A percentile compares a stretch with the other conserved stretches of the same genome.
These are phyloP conservation scores for Pediacus dermestoides DNA, from an alignment of 2,888 invertebrate species.

Conservation along the genomic window DNA sequence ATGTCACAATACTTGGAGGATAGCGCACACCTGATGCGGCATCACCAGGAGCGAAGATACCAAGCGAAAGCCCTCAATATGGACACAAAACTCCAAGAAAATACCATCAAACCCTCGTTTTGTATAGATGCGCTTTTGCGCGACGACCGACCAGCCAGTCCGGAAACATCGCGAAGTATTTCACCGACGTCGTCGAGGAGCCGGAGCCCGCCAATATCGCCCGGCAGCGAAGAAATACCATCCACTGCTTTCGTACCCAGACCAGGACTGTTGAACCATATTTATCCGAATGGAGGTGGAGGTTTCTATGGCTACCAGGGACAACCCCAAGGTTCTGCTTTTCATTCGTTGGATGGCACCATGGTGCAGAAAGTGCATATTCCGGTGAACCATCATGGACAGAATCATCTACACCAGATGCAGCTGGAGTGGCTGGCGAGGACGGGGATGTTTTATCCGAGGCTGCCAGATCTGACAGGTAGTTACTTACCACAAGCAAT, in stretches of 20 bases:
- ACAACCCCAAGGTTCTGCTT: slow-evolving; percentile 53
- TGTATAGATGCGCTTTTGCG: slow-evolving; percentile 84
- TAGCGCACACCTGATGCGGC: slow-evolving; percentile 30
- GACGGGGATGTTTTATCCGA: slow-evolving; percentile 88
- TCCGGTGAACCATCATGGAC: slow-evolving; percentile 45
- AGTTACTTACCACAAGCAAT: slow-evolving; percentile 38
- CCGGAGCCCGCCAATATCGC: slow-evolving; percentile 81
- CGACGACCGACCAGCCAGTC: slow-evolving; percentile 39
- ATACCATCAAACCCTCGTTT: slow-evolving; percentile 62
- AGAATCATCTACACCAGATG: slow-evolving; percentile 68
- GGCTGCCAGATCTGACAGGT: slow-evolving; percentile 82
- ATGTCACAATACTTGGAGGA: slow-evolving; percentile 43
- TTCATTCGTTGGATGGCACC: slow-evolving; percentile 54
- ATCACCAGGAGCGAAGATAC: slow-evolving; percentile 31
- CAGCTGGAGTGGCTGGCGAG: slow-evolving; percentile 85
- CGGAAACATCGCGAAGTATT: slow-evolving; percentile 45
- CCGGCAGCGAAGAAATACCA: slow-evolving; percentile 73
- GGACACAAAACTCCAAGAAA: slow-evolving; percentile 48
- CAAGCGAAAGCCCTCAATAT: slow-evolving; percentile 35
- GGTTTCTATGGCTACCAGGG: slow-evolving; percentile 49
- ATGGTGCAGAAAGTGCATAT: slow-evolving; percentile 53
- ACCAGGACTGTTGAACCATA: slow-evolving; percentile 56
- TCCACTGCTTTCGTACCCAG: slow-evolving; percentile 56
- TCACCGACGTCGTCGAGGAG: slow-evolving; percentile 56
- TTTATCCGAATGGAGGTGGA: slow-evolving; percentile 41